These are phyloP conservation scores for Phalacrocorax pelagicus DNA, from an alignment of 2,113 vertebrate species.

Conservation along the genomic window DNA sequence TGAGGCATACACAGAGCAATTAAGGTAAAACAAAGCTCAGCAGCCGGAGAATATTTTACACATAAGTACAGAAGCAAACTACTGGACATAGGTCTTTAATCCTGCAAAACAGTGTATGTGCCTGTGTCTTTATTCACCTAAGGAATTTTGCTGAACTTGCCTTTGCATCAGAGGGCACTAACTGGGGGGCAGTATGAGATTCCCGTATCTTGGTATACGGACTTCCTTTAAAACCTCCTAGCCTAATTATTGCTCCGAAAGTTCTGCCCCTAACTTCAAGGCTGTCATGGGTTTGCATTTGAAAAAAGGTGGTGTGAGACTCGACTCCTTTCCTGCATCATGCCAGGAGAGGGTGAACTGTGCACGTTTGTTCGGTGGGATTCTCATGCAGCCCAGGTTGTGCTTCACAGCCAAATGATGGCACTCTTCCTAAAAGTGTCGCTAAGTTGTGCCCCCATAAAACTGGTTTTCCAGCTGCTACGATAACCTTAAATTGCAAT, in stretches of 20 bases:
- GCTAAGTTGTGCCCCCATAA: neutral
- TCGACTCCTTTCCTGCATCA: no score
- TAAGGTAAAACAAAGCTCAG: neutral
- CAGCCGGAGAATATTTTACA: neutral
- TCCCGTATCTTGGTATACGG: neutral
- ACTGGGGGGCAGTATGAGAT: no score
- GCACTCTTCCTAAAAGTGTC: no score
- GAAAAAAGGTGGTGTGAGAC: neutral
- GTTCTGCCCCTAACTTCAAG: neutral
- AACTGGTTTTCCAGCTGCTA: neutral
- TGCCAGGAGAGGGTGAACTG: no score
- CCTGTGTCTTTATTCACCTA: neutral
- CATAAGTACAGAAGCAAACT: neutral
- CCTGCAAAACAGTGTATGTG: neutral
- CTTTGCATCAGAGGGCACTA: neutral
- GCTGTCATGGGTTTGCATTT: neutral
- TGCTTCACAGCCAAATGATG: neutral
- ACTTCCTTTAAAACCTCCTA: neutral
- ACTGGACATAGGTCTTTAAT: neutral
- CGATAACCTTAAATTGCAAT: neutral
- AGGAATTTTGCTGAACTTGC: neutral
- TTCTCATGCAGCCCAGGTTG: neutral
- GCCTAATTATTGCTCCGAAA: neutral
- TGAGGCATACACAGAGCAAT: neutral
- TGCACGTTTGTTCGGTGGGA: fast-evolving